Conservation (phyloP, 2,113 vertebrate species). For the Grammomys dolichurus region DNA sequence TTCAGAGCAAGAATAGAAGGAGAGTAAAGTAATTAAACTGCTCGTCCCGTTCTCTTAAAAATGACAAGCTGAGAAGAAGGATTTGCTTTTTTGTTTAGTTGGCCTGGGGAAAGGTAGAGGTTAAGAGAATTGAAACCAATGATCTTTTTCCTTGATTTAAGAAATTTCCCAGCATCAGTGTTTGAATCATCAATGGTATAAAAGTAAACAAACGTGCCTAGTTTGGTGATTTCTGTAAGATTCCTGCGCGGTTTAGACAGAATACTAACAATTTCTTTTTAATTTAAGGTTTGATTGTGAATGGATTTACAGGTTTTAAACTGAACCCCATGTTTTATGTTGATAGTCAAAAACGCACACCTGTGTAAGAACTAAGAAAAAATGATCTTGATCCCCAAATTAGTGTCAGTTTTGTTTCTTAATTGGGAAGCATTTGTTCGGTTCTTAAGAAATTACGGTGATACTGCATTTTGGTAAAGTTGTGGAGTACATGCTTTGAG, state of each 20-base stretch:
- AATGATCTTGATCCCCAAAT: background rate
- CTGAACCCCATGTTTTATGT: background rate
- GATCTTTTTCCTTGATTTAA: background rate
- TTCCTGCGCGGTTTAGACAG: too few species aligned
- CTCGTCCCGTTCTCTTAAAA: background rate
- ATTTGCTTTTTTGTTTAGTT: constrained; percentile 38
- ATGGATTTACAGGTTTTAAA: constrained; percentile 14
- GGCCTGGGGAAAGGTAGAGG: background rate
- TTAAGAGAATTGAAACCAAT: background rate
- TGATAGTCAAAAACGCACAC: background rate
- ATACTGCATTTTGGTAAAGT: constrained; percentile 20
- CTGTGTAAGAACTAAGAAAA: background rate
- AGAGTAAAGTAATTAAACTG: background rate
- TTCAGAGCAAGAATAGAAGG: background rate
- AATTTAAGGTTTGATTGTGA: constrained; percentile 3
- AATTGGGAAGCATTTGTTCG: background rate
- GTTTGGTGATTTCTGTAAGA: background rate
- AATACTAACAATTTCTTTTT: background rate
- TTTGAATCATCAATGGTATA: constrained; percentile 29
- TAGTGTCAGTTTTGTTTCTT: constrained; percentile 9
- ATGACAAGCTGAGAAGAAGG: background rate
- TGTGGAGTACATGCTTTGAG: background rate
- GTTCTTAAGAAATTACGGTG: background rate
- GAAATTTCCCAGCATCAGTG: constrained; percentile 13
- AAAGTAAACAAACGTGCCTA: constrained; percentile 30